Base-by-base conservation (phyloP, 2,797 vertebrate genomes). In the Parauchenoglanis ngamensis region DNA sequence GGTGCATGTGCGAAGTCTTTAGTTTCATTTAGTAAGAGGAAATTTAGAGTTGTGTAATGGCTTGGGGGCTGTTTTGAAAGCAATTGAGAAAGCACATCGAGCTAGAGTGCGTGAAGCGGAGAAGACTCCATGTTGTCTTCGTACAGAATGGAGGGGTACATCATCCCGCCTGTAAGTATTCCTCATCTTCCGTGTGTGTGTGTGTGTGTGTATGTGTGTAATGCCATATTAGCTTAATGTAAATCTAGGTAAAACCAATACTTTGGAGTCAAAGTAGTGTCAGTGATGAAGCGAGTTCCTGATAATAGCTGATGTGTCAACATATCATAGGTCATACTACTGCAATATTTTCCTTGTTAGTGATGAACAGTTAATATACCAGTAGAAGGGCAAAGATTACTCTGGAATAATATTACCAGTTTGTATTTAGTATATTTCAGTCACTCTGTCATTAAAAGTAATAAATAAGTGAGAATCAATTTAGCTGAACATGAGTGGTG, bases 71-170 rank as follows among this genome's bases (percentile, higher is more conserved):
- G 94, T 96, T 96, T 96, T 96, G 95, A 96, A 95, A 96, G 94
- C 92, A 93, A 94, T 93, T 92, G 90, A 95, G 94, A 94, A 93
- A 89, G 85, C 75, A 73, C 80, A 87, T 88, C 88, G 81, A 76
- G 84, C 88, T 92, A 91, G 92, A 93, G 90, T 89, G 79, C 83
- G 89, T 88, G 83, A 91, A 88, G 73, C 56, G 83, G 86, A 80
- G 83, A 88, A 92, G 94, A 91, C 97, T 98, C 97, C 96, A 99
- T 99, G 98, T 97, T 98, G 96, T 97, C 98, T 96, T 95, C 97
- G 91, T 97, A 97, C 96, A 99, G 97, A 96, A 99, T 99, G 98
- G 98, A 99, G 96, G 98, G 97, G 95, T 99, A 98, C 93, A 97
- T 99, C 95, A 96, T 98, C 94, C 94, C 97, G 91, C 96, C 97